Percentiles rank a stretch among this genome's conserved stretches.
Evolutionary conservation across 2,888 invertebrate genomes (phyloP).

Genomic region (Nemurella pictetii): DNA sequence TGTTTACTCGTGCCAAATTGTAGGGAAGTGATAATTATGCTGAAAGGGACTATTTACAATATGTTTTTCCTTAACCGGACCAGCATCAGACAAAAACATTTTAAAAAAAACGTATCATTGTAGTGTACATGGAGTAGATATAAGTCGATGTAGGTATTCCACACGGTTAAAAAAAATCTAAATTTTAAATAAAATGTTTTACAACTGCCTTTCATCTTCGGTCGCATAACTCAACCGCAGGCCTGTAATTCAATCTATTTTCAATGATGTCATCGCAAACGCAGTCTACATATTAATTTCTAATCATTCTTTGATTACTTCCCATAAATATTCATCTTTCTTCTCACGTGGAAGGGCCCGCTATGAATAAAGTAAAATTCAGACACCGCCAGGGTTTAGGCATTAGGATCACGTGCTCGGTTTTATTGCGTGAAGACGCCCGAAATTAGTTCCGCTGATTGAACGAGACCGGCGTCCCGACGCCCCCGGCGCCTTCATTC

Average conservation of each 20-base stretch:
- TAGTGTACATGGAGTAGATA: too few relatives aligned
- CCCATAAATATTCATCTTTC: constrained; percentile 13
- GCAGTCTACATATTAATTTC: constrained; percentile 11
- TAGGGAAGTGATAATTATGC: too few relatives aligned
- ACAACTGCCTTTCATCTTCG: not conserved
- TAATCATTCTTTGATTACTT: constrained; percentile 22
- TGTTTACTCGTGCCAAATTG: too few relatives aligned
- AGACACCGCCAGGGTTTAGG: constrained; percentile 1
- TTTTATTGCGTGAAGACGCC: constrained; percentile 4
- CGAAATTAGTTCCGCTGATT: constrained; percentile 16
- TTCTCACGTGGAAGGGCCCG: not conserved
- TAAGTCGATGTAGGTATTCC: too few relatives aligned
- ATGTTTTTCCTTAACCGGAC: too few relatives aligned
- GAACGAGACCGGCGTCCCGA: constrained; percentile 6
- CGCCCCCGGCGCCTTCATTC: not conserved
- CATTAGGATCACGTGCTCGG: constrained; percentile 12
- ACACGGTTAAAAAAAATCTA: not conserved
- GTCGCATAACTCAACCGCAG: not conserved
- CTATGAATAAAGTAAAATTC: not conserved
- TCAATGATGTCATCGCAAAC: not conserved
- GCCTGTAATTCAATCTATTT: constrained; percentile 4
- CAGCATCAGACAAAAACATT: too few relatives aligned
- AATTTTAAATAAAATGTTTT: not conserved
- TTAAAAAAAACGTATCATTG: too few relatives aligned
- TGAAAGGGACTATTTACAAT: too few relatives aligned